Conservation (phyloP, 2,113 vertebrate species). For the Myotis lucifugus region DNA sequence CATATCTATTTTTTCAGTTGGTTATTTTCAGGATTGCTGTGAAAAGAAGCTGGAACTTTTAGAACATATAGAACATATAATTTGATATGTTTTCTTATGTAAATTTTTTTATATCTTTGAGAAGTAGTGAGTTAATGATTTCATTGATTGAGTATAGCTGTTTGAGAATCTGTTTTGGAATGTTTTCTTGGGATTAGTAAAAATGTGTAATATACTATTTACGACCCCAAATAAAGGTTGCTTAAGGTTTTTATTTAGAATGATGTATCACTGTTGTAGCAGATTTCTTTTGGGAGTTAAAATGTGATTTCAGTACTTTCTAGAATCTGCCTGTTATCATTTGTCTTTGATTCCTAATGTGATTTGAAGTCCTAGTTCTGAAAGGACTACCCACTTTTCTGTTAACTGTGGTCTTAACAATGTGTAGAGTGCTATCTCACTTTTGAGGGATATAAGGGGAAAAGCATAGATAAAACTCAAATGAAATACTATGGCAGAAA, state of each 20-base stretch:
- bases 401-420: conserved; percentile 5
- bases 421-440: neutral
- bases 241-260: conserved; percentile 32
- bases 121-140: neutral
- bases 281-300: neutral
- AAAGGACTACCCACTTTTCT: conserved; percentile 14
- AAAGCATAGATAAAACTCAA: conserved; percentile 23
- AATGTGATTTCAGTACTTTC: conserved; percentile 13
- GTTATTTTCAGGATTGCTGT: neutral
- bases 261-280: neutral
- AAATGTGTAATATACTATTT: conserved; percentile 7
- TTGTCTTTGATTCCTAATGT: conserved; percentile 53
- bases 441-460: conserved; percentile 2
- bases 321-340: neutral
- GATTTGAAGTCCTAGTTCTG: conserved; percentile 17
- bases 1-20: neutral
- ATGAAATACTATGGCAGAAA: neutral
- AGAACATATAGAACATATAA: neutral
- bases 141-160: conserved; percentile 11
- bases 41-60: neutral
- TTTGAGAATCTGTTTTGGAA: conserved; percentile 54
- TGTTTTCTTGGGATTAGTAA: conserved; percentile 27
- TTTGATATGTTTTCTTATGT: conserved; percentile 5
- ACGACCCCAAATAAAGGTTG: neutral
- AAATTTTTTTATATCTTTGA: neutral